Percentiles rank a stretch among this genome's conserved stretches.
Conservation (phyloP, 2,888 invertebrate species). For the Pantelozetes paolii region DNA sequence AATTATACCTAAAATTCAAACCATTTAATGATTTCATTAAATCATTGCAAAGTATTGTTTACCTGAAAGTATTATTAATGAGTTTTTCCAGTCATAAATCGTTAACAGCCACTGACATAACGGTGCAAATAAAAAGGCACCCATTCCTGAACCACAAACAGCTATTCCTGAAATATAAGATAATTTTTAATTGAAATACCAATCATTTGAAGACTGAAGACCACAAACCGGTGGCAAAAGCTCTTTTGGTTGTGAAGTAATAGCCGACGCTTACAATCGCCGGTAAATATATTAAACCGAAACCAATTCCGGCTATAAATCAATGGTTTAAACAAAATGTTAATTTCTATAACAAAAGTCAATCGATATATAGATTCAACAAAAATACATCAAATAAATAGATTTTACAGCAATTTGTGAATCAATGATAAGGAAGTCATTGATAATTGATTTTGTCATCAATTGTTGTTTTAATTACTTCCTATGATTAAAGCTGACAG, state of each 20-base stretch:
- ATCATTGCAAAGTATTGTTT: neutral
- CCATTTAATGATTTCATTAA: no score
- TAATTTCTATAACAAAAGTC: no score
- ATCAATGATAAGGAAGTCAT: no score
- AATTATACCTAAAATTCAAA: conserved; percentile 41
- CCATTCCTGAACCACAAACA: conserved; percentile 91
- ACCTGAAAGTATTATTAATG: conserved; percentile 66
- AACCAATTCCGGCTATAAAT: conserved; percentile 65
- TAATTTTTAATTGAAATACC: neutral
- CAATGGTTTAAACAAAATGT: neutral
- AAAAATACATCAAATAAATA: no score
- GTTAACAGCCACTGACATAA: conserved; percentile 73
- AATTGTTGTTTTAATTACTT: no score
- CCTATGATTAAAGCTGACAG: no score
- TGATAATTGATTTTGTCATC: no score
- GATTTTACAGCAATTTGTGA: no score
- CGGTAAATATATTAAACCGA: conserved; percentile 88
- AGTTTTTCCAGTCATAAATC: conserved; percentile 79
- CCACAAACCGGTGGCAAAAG: conserved; percentile 67
- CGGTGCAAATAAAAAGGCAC: conserved; percentile 92
- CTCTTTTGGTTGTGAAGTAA: conserved; percentile 92
- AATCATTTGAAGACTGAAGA: neutral
- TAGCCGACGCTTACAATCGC: conserved; percentile 95
- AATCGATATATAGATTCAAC: no score
- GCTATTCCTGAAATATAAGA: conserved; percentile 56